These are phyloP conservation scores for Notolabrus celidotus DNA, from an alignment of 2,797 vertebrate species.

Conservation along the genomic window DNA sequence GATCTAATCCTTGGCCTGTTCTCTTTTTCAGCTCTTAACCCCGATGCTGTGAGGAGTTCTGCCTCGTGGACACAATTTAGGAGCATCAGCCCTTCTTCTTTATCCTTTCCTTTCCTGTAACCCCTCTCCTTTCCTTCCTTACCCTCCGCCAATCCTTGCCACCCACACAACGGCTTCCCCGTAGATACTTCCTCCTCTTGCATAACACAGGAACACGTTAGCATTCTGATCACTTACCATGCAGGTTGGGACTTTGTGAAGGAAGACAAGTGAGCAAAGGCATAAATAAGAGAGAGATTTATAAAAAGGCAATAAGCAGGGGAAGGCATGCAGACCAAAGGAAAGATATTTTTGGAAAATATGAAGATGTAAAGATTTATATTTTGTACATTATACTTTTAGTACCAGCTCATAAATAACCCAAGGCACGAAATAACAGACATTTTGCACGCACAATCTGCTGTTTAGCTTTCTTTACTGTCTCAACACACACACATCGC, in stretches of 20 bases:
- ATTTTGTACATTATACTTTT: constrained; percentile 72
- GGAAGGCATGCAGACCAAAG: constrained; percentile 64
- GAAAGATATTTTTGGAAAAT: constrained; percentile 73
- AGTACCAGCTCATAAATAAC: constrained; percentile 49
- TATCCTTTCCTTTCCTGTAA: constrained; percentile 50
- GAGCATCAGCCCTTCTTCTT: constrained; percentile 57
- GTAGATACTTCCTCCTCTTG: constrained; percentile 38
- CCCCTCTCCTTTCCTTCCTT: constrained; percentile 54
- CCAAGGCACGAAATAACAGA: constrained; percentile 37
- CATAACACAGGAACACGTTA: constrained; percentile 52
- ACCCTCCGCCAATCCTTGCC: constrained; percentile 50
- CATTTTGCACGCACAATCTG: constrained; percentile 67
- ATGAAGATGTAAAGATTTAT: constrained; percentile 71
- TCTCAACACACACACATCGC: constrained; percentile 47
- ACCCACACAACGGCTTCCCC: constrained; percentile 49
- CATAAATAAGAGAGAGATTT: neutral
- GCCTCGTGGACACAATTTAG: constrained; percentile 64
- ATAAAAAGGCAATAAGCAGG: constrained; percentile 63
- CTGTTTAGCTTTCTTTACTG: constrained; percentile 31
- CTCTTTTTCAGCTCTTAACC: constrained; percentile 69
- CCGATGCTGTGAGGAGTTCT: constrained; percentile 64
- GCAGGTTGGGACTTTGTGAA: constrained; percentile 49
- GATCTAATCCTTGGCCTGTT: constrained; percentile 56
- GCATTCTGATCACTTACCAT: constrained; percentile 51
- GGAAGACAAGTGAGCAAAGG: constrained; percentile 17